Evolutionary conservation across 2,888 invertebrate genomes (phyloP).

Genomic region (Adelphocoris suturalis): DNA sequence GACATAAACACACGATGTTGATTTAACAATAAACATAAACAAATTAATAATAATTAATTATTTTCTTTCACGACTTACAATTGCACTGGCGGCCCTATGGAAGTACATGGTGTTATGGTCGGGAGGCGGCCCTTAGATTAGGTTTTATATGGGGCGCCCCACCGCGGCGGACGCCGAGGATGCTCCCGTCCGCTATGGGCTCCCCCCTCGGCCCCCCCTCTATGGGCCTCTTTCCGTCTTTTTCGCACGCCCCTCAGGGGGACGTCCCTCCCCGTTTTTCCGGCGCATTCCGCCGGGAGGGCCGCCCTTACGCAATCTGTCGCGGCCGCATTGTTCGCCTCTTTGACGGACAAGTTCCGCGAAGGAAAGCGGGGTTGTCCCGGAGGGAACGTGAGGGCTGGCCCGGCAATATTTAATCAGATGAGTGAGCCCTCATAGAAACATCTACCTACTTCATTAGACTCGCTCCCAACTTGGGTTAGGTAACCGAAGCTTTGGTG

Average conservation of each 20-base stretch:
- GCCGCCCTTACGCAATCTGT: slow-evolving; percentile 11
- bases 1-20: neutral
- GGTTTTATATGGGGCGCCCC: slow-evolving; percentile 40
- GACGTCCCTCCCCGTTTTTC: slow-evolving; percentile 23
- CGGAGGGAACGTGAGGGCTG: neutral
- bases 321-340: neutral
- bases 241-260: neutral
- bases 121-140: slow-evolving; percentile 43
- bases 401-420: neutral
- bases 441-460: slow-evolving; percentile 2
- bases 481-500: neutral
- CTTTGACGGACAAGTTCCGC: slow-evolving; percentile 24
- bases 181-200: neutral
- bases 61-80: slow-evolving; percentile 40
- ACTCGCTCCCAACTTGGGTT: slow-evolving; percentile 7
- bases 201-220: neutral
- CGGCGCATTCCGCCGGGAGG: neutral
- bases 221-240: neutral
- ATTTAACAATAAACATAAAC: neutral
- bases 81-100: slow-evolving; percentile 53
- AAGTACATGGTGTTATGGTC: slow-evolving; percentile 53
- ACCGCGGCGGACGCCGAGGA: neutral
- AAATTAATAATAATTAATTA: slow-evolving; percentile 1
- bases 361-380: slow-evolving; percentile 2
- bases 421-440: neutral